These are phyloP conservation scores for Nerophis ophidion DNA, from an alignment of 2,113 vertebrate species.

Conservation along the genomic window DNA sequence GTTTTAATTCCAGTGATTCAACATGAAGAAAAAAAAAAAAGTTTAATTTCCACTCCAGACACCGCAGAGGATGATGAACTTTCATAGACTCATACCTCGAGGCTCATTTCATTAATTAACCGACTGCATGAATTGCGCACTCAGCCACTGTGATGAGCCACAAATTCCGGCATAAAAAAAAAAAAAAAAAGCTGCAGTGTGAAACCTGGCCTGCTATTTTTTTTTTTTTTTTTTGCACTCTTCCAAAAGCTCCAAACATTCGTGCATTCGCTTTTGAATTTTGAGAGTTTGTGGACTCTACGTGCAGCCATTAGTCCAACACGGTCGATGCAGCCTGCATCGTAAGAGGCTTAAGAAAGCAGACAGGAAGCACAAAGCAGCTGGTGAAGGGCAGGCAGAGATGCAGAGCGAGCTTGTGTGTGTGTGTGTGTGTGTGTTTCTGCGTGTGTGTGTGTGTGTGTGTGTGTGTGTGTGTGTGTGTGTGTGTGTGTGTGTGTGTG, in stretches of 20 bases:
- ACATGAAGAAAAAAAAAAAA: constrained; percentile 1
- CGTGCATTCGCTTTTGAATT: no score
- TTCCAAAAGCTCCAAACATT: not conserved
- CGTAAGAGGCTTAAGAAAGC: constrained; percentile 53
- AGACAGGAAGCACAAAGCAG: constrained; percentile 40
- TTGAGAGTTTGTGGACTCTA: no score
- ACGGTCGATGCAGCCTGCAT: constrained; percentile 22
- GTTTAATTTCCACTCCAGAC: constrained; percentile 5
- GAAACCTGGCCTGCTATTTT: not conserved
- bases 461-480: not conserved
- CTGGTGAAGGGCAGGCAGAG: constrained; percentile 31
- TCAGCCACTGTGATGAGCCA: constrained; percentile 14
- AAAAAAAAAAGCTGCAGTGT: not conserved
- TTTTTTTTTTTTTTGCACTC: not conserved
- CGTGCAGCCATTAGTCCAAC: constrained; percentile 8
- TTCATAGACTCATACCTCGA: not conserved
- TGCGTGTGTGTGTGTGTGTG: not conserved
- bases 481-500: not conserved
- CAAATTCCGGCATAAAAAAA: constrained; percentile 12
- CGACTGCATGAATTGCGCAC: constrained; percentile 5
- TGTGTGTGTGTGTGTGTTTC: no score
- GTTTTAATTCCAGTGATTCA: constrained; percentile 4
- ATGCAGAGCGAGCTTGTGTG: constrained; percentile 29
- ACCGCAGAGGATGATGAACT: constrained; percentile 18
- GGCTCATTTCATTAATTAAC: constrained; percentile 24